These are phyloP conservation scores for Paratilapia polleni DNA, from an alignment of 2,113 vertebrate genomes.

Conservation along the genomic window DNA sequence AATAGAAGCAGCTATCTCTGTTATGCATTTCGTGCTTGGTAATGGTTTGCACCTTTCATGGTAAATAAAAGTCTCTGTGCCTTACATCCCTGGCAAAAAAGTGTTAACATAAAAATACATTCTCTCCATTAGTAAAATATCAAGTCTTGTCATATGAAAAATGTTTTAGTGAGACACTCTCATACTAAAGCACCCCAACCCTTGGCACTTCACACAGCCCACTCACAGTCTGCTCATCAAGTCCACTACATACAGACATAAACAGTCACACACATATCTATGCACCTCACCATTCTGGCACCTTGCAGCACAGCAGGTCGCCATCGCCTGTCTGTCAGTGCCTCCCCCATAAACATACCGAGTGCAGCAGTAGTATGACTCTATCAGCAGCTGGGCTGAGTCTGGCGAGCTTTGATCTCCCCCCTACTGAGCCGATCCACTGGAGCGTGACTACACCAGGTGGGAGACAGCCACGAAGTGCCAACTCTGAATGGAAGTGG, in stretches of 20 bases:
- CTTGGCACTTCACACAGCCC: slow-evolving; percentile 61
- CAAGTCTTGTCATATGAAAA: slow-evolving; percentile 11
- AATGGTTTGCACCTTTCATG: slow-evolving; percentile 2
- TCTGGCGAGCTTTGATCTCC: slow-evolving; percentile 1
- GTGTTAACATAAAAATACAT: not conserved
- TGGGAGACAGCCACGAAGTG: slow-evolving; percentile 37
- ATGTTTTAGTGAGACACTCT: slow-evolving; percentile 12
- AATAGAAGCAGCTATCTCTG: not conserved
- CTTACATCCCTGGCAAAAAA: not conserved
- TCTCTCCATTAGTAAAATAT: slow-evolving; percentile 26
- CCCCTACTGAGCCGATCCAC: slow-evolving; percentile 19
- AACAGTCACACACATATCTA: slow-evolving; percentile 7
- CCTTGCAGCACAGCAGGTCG: slow-evolving; percentile 54
- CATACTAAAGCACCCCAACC: not conserved
- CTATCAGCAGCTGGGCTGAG: slow-evolving; percentile 41
- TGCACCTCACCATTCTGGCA: slow-evolving; percentile 31
- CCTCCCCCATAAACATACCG: slow-evolving; percentile 38
- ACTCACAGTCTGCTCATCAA: slow-evolving; percentile 68
- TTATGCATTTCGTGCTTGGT: not conserved
- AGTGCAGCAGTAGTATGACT: slow-evolving; percentile 43
- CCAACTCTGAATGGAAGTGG: slow-evolving; percentile 43
- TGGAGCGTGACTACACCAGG: slow-evolving; percentile 49
- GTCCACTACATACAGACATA: slow-evolving; percentile 6
- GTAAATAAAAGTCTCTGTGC: not conserved
- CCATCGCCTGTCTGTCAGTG: slow-evolving; percentile 55